phyloP scores from a whole-genome alignment of 2,797 vertebrate species.

The Coreius guichenoti region DNA sequence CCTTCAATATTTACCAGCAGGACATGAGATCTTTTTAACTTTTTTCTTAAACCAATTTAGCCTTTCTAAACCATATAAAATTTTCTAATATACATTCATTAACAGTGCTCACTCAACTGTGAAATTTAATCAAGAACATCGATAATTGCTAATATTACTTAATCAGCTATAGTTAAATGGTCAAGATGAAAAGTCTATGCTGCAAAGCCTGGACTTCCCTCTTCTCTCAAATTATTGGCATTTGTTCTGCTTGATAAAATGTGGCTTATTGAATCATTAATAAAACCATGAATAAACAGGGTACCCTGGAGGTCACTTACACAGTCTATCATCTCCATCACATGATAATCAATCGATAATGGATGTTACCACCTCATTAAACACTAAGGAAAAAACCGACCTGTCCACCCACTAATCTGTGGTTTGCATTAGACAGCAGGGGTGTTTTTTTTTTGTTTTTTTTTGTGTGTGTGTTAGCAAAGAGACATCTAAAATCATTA shows the following conservation, averaged over 20 bases:
- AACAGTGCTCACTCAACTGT: neutral
- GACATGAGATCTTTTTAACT: neutral
- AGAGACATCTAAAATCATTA: neutral
- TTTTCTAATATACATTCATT: neutral
- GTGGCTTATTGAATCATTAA: constrained; percentile 52
- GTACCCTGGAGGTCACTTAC: constrained; percentile 2
- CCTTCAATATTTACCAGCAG: neutral
- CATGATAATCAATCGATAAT: constrained; percentile 52
- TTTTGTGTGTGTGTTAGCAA: neutral
- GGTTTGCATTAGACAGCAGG: neutral
- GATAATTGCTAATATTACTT: neutral
- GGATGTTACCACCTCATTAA: constrained; percentile 54
- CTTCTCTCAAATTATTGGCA: constrained; percentile 25
- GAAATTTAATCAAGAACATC: neutral
- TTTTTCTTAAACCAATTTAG: neutral
- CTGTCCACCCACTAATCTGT: neutral
- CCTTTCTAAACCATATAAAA: neutral
- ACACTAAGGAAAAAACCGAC: constrained; percentile 30
- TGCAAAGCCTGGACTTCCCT: neutral
- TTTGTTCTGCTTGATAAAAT: constrained; percentile 45
- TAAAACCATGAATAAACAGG: constrained; percentile 48
- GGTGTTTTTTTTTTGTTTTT: constrained; percentile 1
- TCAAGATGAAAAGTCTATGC: neutral
- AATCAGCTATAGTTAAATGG: neutral
- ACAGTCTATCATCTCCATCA: constrained; percentile 12